phyloP scores from a whole-genome alignment of 2,888 invertebrate genomes.

The Aromia moschata region DNA sequence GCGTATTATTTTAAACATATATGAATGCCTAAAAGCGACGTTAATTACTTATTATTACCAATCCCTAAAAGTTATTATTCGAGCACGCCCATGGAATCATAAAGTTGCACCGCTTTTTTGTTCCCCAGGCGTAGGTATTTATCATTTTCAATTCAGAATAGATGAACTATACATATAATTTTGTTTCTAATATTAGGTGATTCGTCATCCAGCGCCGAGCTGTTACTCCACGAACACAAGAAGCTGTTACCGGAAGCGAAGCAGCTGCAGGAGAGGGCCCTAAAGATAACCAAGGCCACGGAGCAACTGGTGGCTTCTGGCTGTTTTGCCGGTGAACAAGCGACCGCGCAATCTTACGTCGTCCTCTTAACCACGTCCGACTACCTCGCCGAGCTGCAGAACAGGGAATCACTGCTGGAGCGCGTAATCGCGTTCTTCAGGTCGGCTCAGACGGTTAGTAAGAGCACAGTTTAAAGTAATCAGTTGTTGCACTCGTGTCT shows the following conservation, averaged over 20 bases:
- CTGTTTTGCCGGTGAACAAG: slow-evolving; percentile 76
- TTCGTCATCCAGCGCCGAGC: slow-evolving; percentile 74
- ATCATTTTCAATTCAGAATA: no score
- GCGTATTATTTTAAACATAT: no score
- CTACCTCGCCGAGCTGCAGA: slow-evolving; percentile 76
- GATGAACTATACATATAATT: no score
- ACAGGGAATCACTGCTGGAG: slow-evolving; percentile 72
- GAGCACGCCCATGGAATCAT: no score
- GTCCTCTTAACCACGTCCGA: slow-evolving; percentile 74
- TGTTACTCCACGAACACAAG: slow-evolving; percentile 73
- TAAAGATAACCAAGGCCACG: slow-evolving; percentile 80
- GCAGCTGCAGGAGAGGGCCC: slow-evolving; percentile 77
- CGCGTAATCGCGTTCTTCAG: slow-evolving; percentile 78
- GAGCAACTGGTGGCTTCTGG: slow-evolving; percentile 78
- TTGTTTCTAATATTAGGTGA: slow-evolving; percentile 66
- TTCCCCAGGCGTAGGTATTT: no score
- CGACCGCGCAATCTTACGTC: slow-evolving; percentile 72
- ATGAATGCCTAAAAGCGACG: no score
- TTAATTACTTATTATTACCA: no score
- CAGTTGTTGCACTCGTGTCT: no score
- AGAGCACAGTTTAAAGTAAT: no score
- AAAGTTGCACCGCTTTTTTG: no score
- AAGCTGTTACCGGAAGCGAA: slow-evolving; percentile 77
- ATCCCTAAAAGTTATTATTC: no score
- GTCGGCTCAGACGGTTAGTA: slow-evolving; percentile 71